A percentile compares a stretch with the other conserved stretches of the same genome.
These are phyloP conservation scores for Sphaerophoria rueppellii DNA, from an alignment of 2,888 invertebrate genomes.

Conservation along the genomic window DNA sequence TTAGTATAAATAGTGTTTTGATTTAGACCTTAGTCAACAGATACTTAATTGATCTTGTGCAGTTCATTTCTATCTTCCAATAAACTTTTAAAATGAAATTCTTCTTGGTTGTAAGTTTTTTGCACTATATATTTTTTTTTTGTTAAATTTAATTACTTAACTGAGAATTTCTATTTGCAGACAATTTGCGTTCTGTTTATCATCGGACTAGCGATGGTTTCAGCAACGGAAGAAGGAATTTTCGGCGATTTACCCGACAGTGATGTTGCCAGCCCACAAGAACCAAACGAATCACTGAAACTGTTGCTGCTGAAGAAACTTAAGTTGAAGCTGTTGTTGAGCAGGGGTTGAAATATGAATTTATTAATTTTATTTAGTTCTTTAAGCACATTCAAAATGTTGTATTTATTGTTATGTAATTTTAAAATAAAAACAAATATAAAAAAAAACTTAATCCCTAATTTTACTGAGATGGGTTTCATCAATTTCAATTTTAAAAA, in stretches of 20 bases:
- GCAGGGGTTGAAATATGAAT: not conserved
- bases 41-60: not conserved
- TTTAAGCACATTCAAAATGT: no score
- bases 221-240: conserved; percentile 27
- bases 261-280: conserved; percentile 25
- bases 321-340: not conserved
- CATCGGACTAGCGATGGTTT: not conserved
- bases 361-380: not conserved
- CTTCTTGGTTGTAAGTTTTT: no score
- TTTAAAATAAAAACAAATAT: no score
- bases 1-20: not conserved
- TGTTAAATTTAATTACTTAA: no score
- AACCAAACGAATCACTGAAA: not conserved
- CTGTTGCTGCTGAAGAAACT: conserved; percentile 36
- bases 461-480: no score
- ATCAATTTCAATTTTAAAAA: no score
- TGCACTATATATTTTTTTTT: no score
- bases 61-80: not conserved
- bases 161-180: not conserved
- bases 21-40: not conserved
- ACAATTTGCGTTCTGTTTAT: conserved; percentile 5
- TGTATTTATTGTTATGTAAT: no score
- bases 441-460: no score
- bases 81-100: no score
- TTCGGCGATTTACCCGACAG: conserved; percentile 9